Evolutionary conservation across 2,113 vertebrate species (phyloP), one percentile per base, ranked within the genome.

Genomic region (Symphodus melops): DNA sequence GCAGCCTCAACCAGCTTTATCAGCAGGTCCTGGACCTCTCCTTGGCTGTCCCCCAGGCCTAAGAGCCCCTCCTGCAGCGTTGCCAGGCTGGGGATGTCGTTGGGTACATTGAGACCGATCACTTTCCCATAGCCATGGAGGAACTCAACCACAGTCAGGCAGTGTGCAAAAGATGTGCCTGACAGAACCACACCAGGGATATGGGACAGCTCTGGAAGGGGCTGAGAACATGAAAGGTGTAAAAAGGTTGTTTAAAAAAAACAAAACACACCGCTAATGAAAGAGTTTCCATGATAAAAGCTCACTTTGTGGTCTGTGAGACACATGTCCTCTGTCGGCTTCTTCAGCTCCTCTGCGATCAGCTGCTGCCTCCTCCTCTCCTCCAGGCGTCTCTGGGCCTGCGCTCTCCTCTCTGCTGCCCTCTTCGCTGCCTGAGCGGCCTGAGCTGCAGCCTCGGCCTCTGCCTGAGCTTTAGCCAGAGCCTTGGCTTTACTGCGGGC

Each of bases 251-350:
- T n/a, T n/a, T n/a, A n/a, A n/a, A n/a, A n/a, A 4, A 1, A 79
- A 70, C 25, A 1, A 79, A 70, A 20, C 13, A 61, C 52, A 17
- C 10, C 1, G 11, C 21, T 33, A 14, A 16, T 1, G 36, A 1
- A 9, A 3, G 5, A 54, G 1, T 13, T 14, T 66, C 41, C 2
- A 33, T 41, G n/a, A 11, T 4, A 10, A 10, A 28, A 52, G 76
- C 87, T 68, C 49, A 97, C 97, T 93, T 96, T 96, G 81, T 98
- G 98, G 87, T 99, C 97, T 28, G 95, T 92, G 58, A 99, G 91
- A 89, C 97, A 98, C 98, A 99, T 98, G 80, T 99, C 98, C 87
- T 99, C 98, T 0, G 95, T 93, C 53, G 98, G 98, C 70, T 98
- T 99, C 94, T 96, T 99, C 90, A 99, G 94, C 88, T 99, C 97